Evolutionary conservation across 2,797 vertebrate species (phyloP).

Genomic region (Adrianichthys oophorus): DNA sequence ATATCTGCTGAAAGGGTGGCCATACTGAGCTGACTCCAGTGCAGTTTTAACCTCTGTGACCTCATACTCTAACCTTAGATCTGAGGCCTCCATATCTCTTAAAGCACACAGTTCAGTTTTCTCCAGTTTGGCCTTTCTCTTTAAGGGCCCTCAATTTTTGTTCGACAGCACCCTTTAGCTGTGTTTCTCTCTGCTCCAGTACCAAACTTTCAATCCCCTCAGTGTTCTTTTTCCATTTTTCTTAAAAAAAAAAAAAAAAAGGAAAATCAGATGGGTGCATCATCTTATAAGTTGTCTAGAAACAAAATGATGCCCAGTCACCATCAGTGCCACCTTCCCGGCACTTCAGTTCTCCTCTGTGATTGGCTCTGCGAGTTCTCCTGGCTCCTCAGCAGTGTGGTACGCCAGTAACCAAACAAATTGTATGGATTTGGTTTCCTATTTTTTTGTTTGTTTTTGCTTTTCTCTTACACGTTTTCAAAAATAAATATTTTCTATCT

Average conservation of each 20-base stretch:
- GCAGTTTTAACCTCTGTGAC: slow-evolving; percentile 71
- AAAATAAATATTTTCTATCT: slow-evolving; percentile 84
- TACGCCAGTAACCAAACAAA: slow-evolving; percentile 77
- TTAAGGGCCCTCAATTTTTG: slow-evolving; percentile 17
- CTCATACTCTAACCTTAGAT: slow-evolving; percentile 47
- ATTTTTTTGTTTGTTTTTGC: slow-evolving; percentile 31
- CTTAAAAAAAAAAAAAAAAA: slow-evolving; percentile 22
- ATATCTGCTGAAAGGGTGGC: slow-evolving; percentile 72
- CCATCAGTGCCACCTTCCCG: slow-evolving; percentile 66
- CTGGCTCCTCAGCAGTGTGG: slow-evolving; percentile 67
- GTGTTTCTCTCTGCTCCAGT: slow-evolving; percentile 29
- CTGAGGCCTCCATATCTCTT: slow-evolving; percentile 56
- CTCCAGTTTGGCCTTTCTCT: slow-evolving; percentile 30
- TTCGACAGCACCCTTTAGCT: slow-evolving; percentile 55
- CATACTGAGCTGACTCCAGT: slow-evolving; percentile 58
- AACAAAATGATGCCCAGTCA: slow-evolving; percentile 61
- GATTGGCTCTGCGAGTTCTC: slow-evolving; percentile 54
- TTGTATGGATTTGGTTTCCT: slow-evolving; percentile 72
- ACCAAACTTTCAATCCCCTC: slow-evolving; percentile 61
- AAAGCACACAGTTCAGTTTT: slow-evolving; percentile 69
- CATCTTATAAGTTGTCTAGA: slow-evolving; percentile 43
- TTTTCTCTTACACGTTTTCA: slow-evolving; percentile 75
- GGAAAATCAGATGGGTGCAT: slow-evolving; percentile 51
- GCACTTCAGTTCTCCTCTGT: slow-evolving; percentile 63
- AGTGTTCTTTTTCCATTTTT: slow-evolving; percentile 64